Percentiles rank a stretch among this genome's conserved stretches.
phyloP scores from a whole-genome alignment of 2,888 invertebrate genomes.

The Cephus rjabovi region DNA sequence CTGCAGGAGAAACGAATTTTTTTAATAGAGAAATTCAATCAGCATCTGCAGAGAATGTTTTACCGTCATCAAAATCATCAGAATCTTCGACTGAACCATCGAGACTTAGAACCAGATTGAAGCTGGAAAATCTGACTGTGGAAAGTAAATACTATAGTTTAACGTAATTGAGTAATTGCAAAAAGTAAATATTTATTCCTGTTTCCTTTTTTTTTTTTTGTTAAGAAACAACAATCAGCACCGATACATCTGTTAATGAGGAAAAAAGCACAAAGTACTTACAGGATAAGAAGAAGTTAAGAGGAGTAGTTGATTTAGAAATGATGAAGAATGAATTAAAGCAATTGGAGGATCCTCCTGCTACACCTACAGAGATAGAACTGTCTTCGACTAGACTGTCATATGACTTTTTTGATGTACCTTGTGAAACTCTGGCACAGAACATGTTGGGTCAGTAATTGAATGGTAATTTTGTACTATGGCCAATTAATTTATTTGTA shows the following conservation, averaged over 20 bases:
- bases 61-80: too few species aligned
- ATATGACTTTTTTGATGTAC: constrained; percentile 64
- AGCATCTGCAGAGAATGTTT: too few species aligned
- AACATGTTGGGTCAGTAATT: constrained; percentile 67
- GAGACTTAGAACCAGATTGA: too few species aligned
- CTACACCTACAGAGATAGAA: constrained; percentile 47
- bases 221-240: too few species aligned
- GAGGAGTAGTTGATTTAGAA: constrained; percentile 43
- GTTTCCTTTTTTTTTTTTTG: not conserved
- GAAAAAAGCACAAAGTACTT: not conserved
- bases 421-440: constrained; percentile 69
- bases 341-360: constrained; percentile 60
- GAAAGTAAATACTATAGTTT: too few species aligned
- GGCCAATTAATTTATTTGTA: not conserved
- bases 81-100: too few species aligned
- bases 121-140: too few species aligned
- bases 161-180: too few species aligned
- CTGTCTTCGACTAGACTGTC: constrained; percentile 48
- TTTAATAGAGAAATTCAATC: not conserved
- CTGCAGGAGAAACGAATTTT: not conserved
- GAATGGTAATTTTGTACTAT: not conserved
- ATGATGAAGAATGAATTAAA: constrained; percentile 52
- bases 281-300: constrained; percentile 31
- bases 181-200: not conserved
- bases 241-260: not conserved